phyloP scores from a whole-genome alignment of 2,113 vertebrate genomes.

The Phasianus colchicus region DNA sequence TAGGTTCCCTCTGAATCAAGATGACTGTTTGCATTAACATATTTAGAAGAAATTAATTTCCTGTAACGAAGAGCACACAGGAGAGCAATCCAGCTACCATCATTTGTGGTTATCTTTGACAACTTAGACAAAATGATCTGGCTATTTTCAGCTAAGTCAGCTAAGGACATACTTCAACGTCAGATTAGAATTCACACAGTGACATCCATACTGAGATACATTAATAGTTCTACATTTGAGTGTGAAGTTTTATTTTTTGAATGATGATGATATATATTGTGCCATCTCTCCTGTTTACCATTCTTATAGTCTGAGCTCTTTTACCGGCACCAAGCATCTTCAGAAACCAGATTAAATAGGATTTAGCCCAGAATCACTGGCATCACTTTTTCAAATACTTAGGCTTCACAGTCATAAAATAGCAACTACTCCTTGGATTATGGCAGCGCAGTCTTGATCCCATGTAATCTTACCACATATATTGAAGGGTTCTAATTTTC shows the following conservation, averaged over 20 bases:
- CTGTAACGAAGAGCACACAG: neutral
- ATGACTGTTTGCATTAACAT: neutral
- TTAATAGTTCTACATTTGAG: neutral
- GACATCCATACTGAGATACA: neutral
- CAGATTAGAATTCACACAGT: neutral
- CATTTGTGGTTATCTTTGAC: neutral
- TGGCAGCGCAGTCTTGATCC: neutral
- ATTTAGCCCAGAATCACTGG: constrained; percentile 23
- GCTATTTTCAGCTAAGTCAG: neutral
- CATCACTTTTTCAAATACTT: constrained; percentile 51
- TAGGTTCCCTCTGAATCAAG: neutral
- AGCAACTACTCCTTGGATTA: constrained; percentile 36
- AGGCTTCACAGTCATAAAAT: constrained; percentile 37
- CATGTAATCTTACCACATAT: constrained; percentile 39
- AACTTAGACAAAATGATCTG: neutral
- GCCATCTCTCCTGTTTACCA: neutral
- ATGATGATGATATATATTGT: neutral
- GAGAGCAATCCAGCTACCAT: neutral
- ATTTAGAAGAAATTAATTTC: neutral
- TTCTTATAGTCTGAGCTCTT: neutral
- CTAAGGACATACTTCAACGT: neutral
- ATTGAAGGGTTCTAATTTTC: constrained; percentile 12
- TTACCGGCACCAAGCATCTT: neutral
- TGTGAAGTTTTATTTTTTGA: neutral
- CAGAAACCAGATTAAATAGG: constrained; percentile 1